Base-by-base conservation (phyloP, 1,140 invertebrate genomes). In the Tachypleus tridentatus region DNA sequence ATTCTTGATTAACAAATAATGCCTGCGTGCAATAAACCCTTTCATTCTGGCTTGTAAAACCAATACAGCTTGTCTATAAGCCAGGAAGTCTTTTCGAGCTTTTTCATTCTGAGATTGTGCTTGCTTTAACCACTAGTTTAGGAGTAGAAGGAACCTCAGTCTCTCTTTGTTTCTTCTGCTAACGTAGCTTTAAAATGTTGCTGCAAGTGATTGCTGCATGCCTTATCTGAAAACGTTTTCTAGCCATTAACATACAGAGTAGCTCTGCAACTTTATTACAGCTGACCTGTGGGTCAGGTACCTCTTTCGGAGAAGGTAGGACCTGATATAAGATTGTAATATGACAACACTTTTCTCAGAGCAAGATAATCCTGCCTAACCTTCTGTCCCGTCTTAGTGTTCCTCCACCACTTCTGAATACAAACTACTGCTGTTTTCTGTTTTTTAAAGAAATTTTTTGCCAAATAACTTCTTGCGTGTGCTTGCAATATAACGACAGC, bases 401-500 rank as follows among this genome's bases (percentile, higher is more conserved):
- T 29, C 61, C 67, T 64, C 6, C 56, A 68, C 56, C 7, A 7
- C 8, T 53, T 53, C 57, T 69, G 69, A n/a, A 71, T 62, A 10
- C 49, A 29, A 29, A 69, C 58, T n/a, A 64, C 58, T 29, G 64
- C 63, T 3, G 58, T 58, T 4, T 52, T 59, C 11, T 50, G 48
- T n/a, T 59, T 51, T 4, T 51, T 48, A 10, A 52, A 63, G 29
- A 48, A 5, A 53, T 54, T 64, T n/a, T 29, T 49, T 61, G 5
- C 11, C 47, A 3, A 5, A 51, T 63, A 56, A n/a, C 60, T 51
- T 59, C 58, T 64, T n/a, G 49, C 64, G 53, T 8, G 50, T 49
- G 61, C 56, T 51, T 75, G 74, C 51, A 75, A 67, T 11, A 9
- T 49, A 49, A 71, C 67, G 4, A 63, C 67, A 50, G 70, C 67